Evolutionary conservation across 2,113 vertebrate species (phyloP).

Genomic region (Eulacestoma nigropectus): DNA sequence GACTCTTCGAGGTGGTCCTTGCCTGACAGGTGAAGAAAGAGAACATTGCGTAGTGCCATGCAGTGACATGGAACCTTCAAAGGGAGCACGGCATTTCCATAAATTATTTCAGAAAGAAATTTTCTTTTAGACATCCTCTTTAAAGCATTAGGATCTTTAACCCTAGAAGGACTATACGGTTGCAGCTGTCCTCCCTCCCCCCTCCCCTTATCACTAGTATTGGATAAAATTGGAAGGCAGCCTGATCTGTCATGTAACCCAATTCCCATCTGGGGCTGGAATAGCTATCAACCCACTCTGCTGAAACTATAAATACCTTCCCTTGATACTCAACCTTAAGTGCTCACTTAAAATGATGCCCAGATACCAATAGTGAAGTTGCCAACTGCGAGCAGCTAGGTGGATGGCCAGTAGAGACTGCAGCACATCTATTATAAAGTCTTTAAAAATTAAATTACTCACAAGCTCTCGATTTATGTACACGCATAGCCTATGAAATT

Average conservation of each 20-base stretch:
- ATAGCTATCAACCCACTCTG: conserved; percentile 52
- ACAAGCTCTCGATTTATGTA: neutral
- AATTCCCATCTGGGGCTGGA: conserved; percentile 52
- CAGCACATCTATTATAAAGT: neutral
- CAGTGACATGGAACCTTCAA: conserved; percentile 82
- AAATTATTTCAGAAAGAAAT: conserved; percentile 81
- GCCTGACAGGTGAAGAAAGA: conserved; percentile 84
- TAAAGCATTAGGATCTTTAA: conserved; percentile 78
- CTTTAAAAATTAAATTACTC: conserved; percentile 27
- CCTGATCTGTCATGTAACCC: conserved; percentile 39
- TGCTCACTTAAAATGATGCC: conserved; percentile 61
- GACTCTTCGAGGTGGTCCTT: conserved; percentile 82
- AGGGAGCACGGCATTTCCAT: conserved; percentile 80
- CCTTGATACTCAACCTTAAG: conserved; percentile 58
- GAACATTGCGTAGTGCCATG: conserved; percentile 74
- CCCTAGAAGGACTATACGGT: conserved; percentile 70
- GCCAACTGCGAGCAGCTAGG: neutral
- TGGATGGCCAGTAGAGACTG: conserved; percentile 20
- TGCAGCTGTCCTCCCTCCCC: conserved; percentile 46
- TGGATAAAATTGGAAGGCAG: conserved; percentile 13
- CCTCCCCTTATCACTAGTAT: conserved; percentile 13
- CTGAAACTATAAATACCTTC: conserved; percentile 55
- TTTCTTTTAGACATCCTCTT: conserved; percentile 79
- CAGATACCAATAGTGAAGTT: conserved; percentile 48
- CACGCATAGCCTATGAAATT: neutral